phyloP scores from a whole-genome alignment of 2,113 vertebrate genomes.

The Hyla sarda region DNA sequence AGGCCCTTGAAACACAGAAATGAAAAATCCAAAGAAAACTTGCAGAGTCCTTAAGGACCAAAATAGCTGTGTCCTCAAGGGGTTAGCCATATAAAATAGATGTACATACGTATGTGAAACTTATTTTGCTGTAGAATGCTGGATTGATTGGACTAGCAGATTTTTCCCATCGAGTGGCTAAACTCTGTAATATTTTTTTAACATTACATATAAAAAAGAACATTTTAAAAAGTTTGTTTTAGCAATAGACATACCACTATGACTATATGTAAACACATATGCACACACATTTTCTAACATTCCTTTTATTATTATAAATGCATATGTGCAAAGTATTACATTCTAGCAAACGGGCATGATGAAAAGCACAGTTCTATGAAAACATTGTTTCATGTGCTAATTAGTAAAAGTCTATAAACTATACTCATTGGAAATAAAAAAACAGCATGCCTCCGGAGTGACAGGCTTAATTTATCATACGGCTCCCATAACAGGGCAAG shows the following conservation, averaged over 20 bases:
- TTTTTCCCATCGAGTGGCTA: neutral
- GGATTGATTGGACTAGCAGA: neutral
- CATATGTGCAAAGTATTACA: constrained; percentile 54
- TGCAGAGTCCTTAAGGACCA: no score
- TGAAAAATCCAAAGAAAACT: no score
- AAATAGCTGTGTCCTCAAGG: no score
- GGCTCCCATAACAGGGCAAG: constrained; percentile 52
- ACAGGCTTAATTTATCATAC: constrained; percentile 60
- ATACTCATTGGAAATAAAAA: constrained; percentile 58
- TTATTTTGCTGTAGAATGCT: neutral
- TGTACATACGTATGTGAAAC: neutral
- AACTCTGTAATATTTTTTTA: constrained; percentile 45
- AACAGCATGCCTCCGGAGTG: constrained; percentile 59
- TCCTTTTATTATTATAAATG: constrained; percentile 51
- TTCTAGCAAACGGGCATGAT: constrained; percentile 48
- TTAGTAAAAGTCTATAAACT: constrained; percentile 60
- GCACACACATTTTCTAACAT: constrained; percentile 46
- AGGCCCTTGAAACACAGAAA: no score
- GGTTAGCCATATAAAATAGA: no score
- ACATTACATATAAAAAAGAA: constrained; percentile 25
- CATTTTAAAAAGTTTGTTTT: constrained; percentile 52
- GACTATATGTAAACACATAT: constrained; percentile 54
- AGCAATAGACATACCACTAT: constrained; percentile 47
- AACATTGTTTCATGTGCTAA: constrained; percentile 61
- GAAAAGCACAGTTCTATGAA: constrained; percentile 59